Base-by-base conservation (phyloP, 2,888 invertebrate genomes). In the Scaptomyza reducta region DNA sequence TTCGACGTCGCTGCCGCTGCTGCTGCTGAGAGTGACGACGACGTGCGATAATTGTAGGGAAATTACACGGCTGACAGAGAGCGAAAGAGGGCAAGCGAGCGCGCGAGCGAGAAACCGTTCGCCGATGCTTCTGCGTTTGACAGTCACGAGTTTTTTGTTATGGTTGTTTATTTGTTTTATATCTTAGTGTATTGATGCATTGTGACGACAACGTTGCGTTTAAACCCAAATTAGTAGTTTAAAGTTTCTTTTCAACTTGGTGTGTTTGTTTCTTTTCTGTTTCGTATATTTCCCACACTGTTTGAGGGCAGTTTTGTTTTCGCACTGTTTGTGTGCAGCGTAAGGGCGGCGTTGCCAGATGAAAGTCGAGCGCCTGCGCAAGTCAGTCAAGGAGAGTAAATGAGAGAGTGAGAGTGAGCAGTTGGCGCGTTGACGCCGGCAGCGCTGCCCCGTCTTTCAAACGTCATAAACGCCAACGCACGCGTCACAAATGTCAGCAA, bases 11-110 rank as follows among this genome's bases (percentile, higher is more conserved):
- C 51, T 42, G 40, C 40, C 11, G 51, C 31, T 38, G 55, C 45
- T 40, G 51, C 46, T 33, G 42, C 47, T 40, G 56, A 69, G 64
- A 60, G 75, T 78, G 66, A 57, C 81, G 66, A 57, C 62, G 76
- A 70, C 53, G 66, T 74, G 69, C 69, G 84, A 70, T 82, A 87
- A 87, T 87, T 82, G 81, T 71, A 80, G 82, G 87, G 75, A 87
- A 82, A 80, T 82, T 77, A 80, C 75, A 71, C 64, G 71, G 59
- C 55, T 42, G 31, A 47, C n/a, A 70, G 61, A 76, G 74, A 74
- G 74, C 44, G 58, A 55, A 14, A 25, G 13, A n/a, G n/a, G 14
- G 13, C 18, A 6, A 38, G 31, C 33, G 3, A 73, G 59, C 71
- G 74, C 71, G 77, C 50, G 55, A 63, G 22, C 14, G 22, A 16